A percentile compares a stretch with the other conserved stretches of the same genome.
Conservation (phyloP, 2,113 vertebrate genomes). For the human region GRCh38 chr12:95240001-95240500, state of each 20-base stretch:
- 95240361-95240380: slow-evolving; percentile 28
- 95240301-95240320: neutral
- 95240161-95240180: neutral
- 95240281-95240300: neutral
- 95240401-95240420: slow-evolving; percentile 4
- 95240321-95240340: neutral
- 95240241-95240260: neutral
- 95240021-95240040: too few species aligned
- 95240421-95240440: neutral
- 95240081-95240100: neutral
- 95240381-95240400: neutral
- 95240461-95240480: neutral
- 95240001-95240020: neutral
- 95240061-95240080: too few species aligned
- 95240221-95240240: neutral
- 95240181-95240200: neutral
- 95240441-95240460: neutral
- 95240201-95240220: neutral
- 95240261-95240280: neutral
- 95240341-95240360: slow-evolving; percentile 4
- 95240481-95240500: neutral
- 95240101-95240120: neutral
- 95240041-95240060: too few species aligned
- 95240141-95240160: neutral
- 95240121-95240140: neutral